A percentile compares a stretch with the other conserved stretches of the same genome.
These are phyloP conservation scores for Clarias batrachus DNA, from an alignment of 2,113 vertebrate genomes.

Conservation along the genomic window DNA sequence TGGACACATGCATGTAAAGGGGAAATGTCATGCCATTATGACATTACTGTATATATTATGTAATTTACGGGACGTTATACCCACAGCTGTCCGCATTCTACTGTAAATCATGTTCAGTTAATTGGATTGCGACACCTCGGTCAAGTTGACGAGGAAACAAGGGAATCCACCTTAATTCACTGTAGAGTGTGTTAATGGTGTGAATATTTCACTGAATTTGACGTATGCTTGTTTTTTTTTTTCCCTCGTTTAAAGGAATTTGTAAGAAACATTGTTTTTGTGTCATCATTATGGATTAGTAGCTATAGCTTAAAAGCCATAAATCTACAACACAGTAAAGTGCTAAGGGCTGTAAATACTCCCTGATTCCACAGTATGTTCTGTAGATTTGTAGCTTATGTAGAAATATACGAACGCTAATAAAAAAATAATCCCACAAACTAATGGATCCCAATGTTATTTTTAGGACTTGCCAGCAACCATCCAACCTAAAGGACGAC, in stretches of 20 bases:
- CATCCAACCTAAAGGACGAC: constrained; percentile 96
- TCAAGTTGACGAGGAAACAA: not conserved
- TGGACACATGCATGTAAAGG: no score
- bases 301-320: not conserved
- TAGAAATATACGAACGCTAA: not conserved
- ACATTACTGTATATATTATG: no score
- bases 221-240: no score
- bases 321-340: not conserved
- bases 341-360: no score
- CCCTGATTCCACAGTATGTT: not conserved
- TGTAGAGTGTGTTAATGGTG: not conserved
- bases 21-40: no score
- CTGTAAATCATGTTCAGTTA: not conserved
- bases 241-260: not conserved
- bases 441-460: constrained; percentile 61
- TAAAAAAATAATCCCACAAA: no score
- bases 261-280: not conserved
- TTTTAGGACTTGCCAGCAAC: constrained; percentile 94
- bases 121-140: not conserved
- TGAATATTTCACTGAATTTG: not conserved
- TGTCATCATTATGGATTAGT: not conserved
- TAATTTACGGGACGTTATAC: not conserved
- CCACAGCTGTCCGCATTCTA: not conserved
- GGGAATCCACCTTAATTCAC: not conserved
- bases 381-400: not conserved